A percentile compares a stretch with the other conserved stretches of the same genome.
Conservation (phyloP, 92 coral and sea anemone species). For the Scolanthus callimorphus region DNA sequence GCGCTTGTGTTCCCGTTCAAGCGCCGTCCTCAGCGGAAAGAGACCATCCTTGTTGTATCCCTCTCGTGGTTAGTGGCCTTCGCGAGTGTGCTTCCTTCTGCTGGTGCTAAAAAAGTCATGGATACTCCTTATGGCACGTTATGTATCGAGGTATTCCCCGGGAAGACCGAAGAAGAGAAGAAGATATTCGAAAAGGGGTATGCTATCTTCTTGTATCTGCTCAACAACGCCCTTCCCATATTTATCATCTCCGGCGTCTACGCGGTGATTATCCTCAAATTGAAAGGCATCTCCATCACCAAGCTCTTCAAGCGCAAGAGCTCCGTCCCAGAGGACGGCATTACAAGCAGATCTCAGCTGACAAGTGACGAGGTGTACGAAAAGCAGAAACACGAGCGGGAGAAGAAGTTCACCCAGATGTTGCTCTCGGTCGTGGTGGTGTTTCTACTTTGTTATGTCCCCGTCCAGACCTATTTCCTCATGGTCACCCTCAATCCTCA, state of each 20-base stretch:
- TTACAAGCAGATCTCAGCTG: neutral
- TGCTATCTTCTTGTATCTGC: conserved; percentile 45
- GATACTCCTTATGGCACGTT: neutral
- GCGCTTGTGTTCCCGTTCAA: conserved; percentile 73
- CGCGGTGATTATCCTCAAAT: conserved; percentile 52
- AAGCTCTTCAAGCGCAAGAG: conserved; percentile 22
- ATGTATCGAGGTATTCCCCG: conserved; percentile 66
- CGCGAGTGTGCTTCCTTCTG: conserved; percentile 67
- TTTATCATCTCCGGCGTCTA: conserved; percentile 49
- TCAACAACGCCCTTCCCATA: conserved; percentile 63
- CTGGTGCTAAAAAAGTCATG: conserved; percentile 37
- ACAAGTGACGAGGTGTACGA: conserved; percentile 34
- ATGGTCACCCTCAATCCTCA: conserved; percentile 19
- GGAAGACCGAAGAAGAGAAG: conserved; percentile 35
- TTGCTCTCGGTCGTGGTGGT: conserved; percentile 60
- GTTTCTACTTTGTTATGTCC: conserved; percentile 74
- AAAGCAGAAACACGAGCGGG: conserved; percentile 62
- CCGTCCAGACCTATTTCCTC: conserved; percentile 62
- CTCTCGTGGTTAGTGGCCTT: conserved; percentile 72
- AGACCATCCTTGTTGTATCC: conserved; percentile 45
- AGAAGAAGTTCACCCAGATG: conserved; percentile 74
- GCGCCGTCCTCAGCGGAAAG: conserved; percentile 42
- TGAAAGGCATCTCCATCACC: conserved; percentile 52
- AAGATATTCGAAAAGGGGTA: conserved; percentile 22
- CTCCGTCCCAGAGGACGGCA: conserved; percentile 4